Base-by-base conservation (phyloP, 2,888 invertebrate genomes). In the Abrostola triplasia region DNA sequence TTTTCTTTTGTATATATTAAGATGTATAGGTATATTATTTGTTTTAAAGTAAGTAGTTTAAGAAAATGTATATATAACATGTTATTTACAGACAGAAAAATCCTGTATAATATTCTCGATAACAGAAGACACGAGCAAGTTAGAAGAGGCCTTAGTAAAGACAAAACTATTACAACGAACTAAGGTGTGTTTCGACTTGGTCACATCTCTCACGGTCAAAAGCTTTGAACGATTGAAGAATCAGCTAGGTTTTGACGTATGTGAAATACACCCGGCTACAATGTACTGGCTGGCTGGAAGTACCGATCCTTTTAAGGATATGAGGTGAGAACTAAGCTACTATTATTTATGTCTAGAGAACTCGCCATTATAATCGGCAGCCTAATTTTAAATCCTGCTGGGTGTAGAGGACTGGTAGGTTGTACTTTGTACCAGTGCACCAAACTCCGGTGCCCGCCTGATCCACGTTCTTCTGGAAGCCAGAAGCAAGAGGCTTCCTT, bases 121-220 rank as follows among this genome's bases (percentile, higher is more conserved):
- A 5, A 65, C 60, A 6, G 68, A 80, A 61, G 78, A 85, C 56
- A 85, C 82, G 0, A 73, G 60, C 36, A 73, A 81, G 51, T 68
- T 85, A 13, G 80, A 81, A 75, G 78, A 80, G 53, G 81, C 84
- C n/a, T 11, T 84, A 9, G 12, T 67, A 8, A 73, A 70, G 49
- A 84, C 85, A 5, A 78, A 77, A 42, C 36, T 80, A 42, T 82
- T 85, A 37, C 77, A 84, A 50, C 85, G 85, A 81, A 77, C 53
- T 12, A 61, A 49, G 54, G 47, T 68, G 8, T 42, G 54, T 36
- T 68, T 64, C 12, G 75, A 66, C 36, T 41, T 77, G 37, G 59
- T 79, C 0, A 55, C 73, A 2, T 79, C 81, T 0, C n/a, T 58
- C 0, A 68, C 70, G 6, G 42, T 74, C 41, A 53, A 60, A 11